Base-by-base conservation (phyloP, 2,797 vertebrate species). In the Poecilia velifera region DNA sequence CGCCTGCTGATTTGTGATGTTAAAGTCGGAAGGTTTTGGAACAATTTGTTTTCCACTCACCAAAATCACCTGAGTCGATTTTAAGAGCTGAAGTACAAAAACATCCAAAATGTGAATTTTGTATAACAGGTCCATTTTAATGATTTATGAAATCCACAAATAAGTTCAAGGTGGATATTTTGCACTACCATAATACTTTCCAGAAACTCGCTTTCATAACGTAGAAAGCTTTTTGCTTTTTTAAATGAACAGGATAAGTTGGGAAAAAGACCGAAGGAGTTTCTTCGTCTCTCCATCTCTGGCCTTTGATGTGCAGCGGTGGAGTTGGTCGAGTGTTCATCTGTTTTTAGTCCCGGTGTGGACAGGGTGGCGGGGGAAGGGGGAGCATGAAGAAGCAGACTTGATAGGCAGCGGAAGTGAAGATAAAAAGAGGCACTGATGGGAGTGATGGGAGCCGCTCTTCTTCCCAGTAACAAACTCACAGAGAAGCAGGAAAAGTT, bases 361-460 rank as follows among this genome's bases (percentile, higher is more conserved):
- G 74, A 55, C 76, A 77, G 76, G 82, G 45, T 34, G 22, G 66
- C 47, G 71, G 39, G 53, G 31, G 46, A 74, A 68, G 88, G 84
- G 84, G 85, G 88, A 45, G 25, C 76, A 34, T 91, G 91, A 87
- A 93, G 90, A 93, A 93, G 82, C 78, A 36, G 36, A 68, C 64
- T 25, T 93, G 90, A 95, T 92, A 88, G 90, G 82, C 89, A 92
- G 86, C 93, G 91, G 95, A 95, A 95, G 92, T 94, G 73, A 2
- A 72, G 89, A 93, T 92, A 91, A 94, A 94, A 88, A 91, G 92
- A 91, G 82, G 79, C 94, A 94, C 82, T 90, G 90, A 94, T 86
- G 91, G 90, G 87, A 90, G 84, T 70, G 84, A 90, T 85, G 89
- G 87, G 78, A 76, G 68, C 64, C 62, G 47, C 57, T 39, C 62